Conservation (phyloP, 2,888 invertebrate genomes). For the Glaucopsyche alexis region DNA sequence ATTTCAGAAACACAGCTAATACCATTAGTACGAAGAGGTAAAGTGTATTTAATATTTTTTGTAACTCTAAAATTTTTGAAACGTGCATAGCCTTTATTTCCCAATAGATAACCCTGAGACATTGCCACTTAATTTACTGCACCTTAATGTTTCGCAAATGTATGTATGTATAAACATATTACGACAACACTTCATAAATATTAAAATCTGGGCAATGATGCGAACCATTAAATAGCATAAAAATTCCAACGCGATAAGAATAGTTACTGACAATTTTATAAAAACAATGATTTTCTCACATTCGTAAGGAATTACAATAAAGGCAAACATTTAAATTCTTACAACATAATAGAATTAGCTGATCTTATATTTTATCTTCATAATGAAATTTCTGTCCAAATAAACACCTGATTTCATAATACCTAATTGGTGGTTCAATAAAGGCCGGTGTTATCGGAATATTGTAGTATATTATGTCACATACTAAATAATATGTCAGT, state of each 20-base stretch:
- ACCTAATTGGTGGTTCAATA: neutral
- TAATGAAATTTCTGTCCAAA: neutral
- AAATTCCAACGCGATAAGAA: conserved; percentile 4
- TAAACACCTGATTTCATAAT: neutral
- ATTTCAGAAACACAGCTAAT: too few relatives aligned
- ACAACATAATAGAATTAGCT: neutral
- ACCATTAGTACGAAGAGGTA: too few relatives aligned
- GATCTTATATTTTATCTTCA: neutral
- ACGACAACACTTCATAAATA: conserved; percentile 22
- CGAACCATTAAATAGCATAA: neutral
- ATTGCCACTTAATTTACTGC: neutral
- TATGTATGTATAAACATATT: conserved; percentile 24
- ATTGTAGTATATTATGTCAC: conserved; percentile 20
- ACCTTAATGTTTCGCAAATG: conserved; percentile 17
- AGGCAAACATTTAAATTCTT: neutral
- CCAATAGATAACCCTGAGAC: conserved; percentile 7
- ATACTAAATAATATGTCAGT: neutral
- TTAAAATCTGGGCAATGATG: conserved; percentile 16
- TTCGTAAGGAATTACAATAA: neutral
- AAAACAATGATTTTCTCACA: neutral
- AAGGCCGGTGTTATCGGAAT: neutral
- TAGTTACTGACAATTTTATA: neutral
- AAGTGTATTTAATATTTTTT: neutral
- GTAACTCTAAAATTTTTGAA: neutral
- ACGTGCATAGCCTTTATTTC: neutral